Conservation (phyloP, 2,888 invertebrate species). For the Hirtodrosophila trivittata region DNA sequence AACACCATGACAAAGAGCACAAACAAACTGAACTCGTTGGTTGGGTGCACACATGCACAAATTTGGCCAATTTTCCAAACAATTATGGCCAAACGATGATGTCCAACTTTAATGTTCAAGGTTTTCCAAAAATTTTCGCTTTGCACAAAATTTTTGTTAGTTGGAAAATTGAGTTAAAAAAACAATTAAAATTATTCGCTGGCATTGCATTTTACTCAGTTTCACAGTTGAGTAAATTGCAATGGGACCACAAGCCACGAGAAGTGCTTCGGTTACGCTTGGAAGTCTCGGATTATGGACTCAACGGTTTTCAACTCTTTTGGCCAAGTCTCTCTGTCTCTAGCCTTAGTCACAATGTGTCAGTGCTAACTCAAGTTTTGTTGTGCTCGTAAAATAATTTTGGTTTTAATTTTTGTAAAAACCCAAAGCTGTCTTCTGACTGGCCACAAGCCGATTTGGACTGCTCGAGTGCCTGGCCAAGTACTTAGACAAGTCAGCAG, state of each 20-base stretch:
- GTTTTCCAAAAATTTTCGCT: constrained; percentile 22
- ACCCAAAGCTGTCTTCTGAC: not conserved
- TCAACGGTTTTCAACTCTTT: constrained; percentile 17
- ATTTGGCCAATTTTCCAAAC: constrained; percentile 44
- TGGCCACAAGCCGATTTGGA: constrained; percentile 17
- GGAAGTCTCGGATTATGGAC: constrained; percentile 33
- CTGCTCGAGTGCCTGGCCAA: not conserved
- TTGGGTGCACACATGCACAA: constrained; percentile 24
- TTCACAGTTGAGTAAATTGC: constrained; percentile 60
- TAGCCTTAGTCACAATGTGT: constrained; percentile 43
- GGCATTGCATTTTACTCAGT: constrained; percentile 55
- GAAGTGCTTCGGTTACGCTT: constrained; percentile 39
- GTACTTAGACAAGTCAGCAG: too few species aligned
- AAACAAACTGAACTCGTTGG: not conserved
- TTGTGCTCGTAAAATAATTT: constrained; percentile 59
- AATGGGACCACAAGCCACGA: constrained; percentile 26
- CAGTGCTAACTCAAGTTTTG: constrained; percentile 55
- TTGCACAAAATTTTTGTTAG: constrained; percentile 16
- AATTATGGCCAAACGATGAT: constrained; percentile 50
- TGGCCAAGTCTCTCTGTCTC: constrained; percentile 21
- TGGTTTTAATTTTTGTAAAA: constrained; percentile 15
- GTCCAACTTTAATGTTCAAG: constrained; percentile 51
- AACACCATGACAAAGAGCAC: constrained; percentile 34
- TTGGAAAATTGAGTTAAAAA: constrained; percentile 47
- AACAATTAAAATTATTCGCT: constrained; percentile 40